Base-by-base conservation (phyloP, 2,797 vertebrate genomes). In the Microcaecilia unicolor region DNA sequence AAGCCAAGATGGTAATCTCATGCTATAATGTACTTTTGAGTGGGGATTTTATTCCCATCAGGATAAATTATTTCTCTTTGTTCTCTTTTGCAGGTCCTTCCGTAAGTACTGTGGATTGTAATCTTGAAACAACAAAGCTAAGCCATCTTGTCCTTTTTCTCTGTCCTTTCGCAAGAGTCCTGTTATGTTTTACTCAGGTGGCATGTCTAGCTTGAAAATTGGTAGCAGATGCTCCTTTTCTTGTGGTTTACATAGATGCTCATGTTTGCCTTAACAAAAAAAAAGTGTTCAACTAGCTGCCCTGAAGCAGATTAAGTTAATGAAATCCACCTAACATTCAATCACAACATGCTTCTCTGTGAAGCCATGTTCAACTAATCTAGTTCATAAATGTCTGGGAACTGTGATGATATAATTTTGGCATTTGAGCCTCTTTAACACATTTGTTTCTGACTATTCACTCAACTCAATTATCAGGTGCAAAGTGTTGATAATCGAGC, bases 11-110 rank as follows among this genome's bases (percentile, higher is more conserved):
- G n/a, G n/a, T n/a, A n/a, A n/a, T n/a, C n/a, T n/a, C n/a, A n/a
- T n/a, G n/a, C n/a, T n/a, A n/a, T n/a, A n/a, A n/a, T n/a, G n/a
- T n/a, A n/a, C n/a, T n/a, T n/a, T n/a, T n/a, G n/a, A n/a, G n/a
- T n/a, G n/a, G n/a, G n/a, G n/a, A n/a, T n/a, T n/a, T n/a, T n/a
- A n/a, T n/a, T n/a, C n/a, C n/a, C n/a, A n/a, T n/a, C n/a, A n/a
- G n/a, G n/a, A n/a, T n/a, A n/a, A n/a, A n/a, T n/a, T n/a, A n/a
- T n/a, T n/a, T n/a, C n/a, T n/a, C 67, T 58, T 64, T 58, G 52
- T 77, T 69, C 48, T 84, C 55, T 78, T 51, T 84, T 83, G 19
- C 72, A 86, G 83, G 83, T 59, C 64, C 75, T 62, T 74, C 83
- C 15, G 83, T 86, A 84, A 86, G 82, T 83, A 71, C 55, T 60